Base-by-base conservation (phyloP, 2,113 vertebrate genomes). In the Nyctereutes procyonoides region DNA sequence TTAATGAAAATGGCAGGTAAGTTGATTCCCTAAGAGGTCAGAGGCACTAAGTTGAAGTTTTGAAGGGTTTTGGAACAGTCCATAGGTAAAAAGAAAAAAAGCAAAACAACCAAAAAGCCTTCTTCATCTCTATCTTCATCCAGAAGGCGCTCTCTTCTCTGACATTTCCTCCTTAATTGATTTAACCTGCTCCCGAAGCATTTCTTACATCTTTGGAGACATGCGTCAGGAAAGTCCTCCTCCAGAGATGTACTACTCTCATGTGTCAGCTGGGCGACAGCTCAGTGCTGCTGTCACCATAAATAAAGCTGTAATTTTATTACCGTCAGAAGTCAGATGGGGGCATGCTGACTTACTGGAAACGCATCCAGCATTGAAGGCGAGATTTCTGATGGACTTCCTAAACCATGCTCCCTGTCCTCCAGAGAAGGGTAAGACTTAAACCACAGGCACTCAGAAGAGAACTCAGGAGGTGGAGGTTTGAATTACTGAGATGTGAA, bases 251-350 rank as follows among this genome's bases (percentile, higher is more conserved):
- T 10, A 32, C 30, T 56, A 1, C 8, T 14, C 85, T 43, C 71
- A 67, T 73, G 90, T 8, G n/a, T 97, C 65, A 63, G 86, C 56
- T 87, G 51, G 28, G 22, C 22, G 80, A 81, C 91, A 98, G 80
- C 12, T 90, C 53, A 22, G 38, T 58, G 83, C 93, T 81, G 14
- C 69, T 91, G 82, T 90, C 94, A 80, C 92, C 93, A 55, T 96
- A 95, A 96, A 97, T 90, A 73, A 14, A 93, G 35, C 28, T 90
- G 51, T 77, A 73, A 93, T 93, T 97, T 76, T 88, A 74, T 96
- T 88, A 80, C 73, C 95, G 62, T 76, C 56, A 84, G 35, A 88
- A 35, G 73, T 88, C 90, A 93, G 58, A 43, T 22, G 51, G 53
- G 81, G 86, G 32, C 63, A 12, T 22, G n/a, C 94, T 43, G 35